A percentile compares a stretch with the other conserved stretches of the same genome.
Conservation (phyloP, 1,140 invertebrate species). For the Drosophila sucinea region DNA sequence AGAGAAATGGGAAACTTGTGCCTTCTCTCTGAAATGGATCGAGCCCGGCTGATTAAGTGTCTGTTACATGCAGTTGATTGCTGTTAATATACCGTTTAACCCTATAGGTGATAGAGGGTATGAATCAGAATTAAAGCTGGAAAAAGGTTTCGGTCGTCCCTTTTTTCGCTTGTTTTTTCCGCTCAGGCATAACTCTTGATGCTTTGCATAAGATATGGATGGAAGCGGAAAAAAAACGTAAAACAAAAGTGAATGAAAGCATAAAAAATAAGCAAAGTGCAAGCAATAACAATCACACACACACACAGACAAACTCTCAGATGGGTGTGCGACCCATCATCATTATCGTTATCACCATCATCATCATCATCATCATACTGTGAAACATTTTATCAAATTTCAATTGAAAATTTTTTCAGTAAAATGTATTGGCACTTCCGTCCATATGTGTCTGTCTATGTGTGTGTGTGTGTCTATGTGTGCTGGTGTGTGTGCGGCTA, state of each 20-base stretch:
- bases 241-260: conserved; percentile 4
- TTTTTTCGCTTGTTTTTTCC: background rate
- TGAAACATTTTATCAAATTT: conserved; percentile 14
- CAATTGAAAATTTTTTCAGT: conserved; percentile 25
- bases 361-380: background rate
- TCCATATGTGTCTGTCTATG: conserved; percentile 6
- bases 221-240: background rate
- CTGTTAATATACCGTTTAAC: background rate
- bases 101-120: background rate
- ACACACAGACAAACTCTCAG: background rate
- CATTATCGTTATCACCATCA: conserved; percentile 1
- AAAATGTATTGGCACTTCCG: conserved; percentile 45
- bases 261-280: background rate
- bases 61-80: no score
- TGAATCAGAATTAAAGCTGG: background rate
- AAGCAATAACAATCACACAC: conserved; percentile 4
- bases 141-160: background rate
- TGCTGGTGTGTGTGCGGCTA: background rate
- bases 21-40: no score
- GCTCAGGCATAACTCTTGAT: background rate
- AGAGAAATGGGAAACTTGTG: no score
- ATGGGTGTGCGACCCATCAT: background rate
- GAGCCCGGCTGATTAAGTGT: no score
- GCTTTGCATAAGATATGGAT: conserved; percentile 4
- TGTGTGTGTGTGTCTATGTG: background rate